A percentile compares a stretch with the other conserved stretches of the same genome.
Evolutionary conservation across 2,797 vertebrate species (phyloP).

Genomic region (Rhinoraja longicauda): DNA sequence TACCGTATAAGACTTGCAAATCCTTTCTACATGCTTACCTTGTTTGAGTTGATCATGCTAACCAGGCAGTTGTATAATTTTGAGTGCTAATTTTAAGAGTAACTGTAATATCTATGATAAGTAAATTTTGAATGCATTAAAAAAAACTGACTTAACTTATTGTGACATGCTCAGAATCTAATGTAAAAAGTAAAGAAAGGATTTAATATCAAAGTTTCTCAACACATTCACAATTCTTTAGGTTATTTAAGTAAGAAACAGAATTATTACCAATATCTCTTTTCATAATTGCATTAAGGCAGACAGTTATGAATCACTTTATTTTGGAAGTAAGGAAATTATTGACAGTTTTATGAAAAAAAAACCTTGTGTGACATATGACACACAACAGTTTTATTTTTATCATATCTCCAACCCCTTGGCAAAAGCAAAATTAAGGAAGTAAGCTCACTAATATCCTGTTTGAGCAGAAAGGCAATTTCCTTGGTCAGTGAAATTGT

Average conservation of each 20-base stretch:
- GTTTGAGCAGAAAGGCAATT: not conserved
- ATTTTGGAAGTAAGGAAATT: not conserved
- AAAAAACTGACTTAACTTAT: not conserved
- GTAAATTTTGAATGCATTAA: constrained; percentile 4
- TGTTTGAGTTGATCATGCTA: not conserved
- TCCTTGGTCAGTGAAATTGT: not conserved
- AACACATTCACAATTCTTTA: not conserved
- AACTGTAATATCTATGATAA: not conserved
- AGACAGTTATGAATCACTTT: not conserved
- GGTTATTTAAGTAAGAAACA: no score
- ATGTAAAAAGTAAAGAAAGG: no score
- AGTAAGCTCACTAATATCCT: constrained; percentile 31
- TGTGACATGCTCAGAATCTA: not conserved
- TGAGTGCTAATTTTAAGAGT: not conserved
- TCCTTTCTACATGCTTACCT: not conserved
- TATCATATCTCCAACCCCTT: not conserved
- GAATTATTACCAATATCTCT: not conserved
- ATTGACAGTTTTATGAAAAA: not conserved
- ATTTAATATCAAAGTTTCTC: not conserved
- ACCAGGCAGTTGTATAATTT: not conserved
- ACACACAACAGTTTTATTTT: not conserved
- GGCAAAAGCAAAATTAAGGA: not conserved
- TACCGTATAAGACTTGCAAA: not conserved
- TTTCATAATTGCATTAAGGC: not conserved
- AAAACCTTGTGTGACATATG: constrained; percentile 18